Evolutionary conservation across 2,888 invertebrate species (phyloP), one percentile per base, ranked within the genome.

Genomic region (Saturnia japonica): DNA sequence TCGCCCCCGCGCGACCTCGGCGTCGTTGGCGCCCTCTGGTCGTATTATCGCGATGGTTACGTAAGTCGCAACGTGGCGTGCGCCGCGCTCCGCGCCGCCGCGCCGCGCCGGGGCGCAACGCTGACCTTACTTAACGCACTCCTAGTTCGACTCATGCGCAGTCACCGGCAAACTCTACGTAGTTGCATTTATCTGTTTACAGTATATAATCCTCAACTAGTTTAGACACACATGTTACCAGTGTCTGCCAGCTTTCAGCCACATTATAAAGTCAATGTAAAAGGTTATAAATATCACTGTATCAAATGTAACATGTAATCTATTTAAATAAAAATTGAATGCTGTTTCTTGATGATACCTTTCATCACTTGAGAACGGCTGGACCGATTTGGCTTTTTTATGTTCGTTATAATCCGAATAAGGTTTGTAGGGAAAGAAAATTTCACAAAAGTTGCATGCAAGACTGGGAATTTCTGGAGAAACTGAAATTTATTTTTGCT

Each of bases 71-170:
- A 74, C 74, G 57, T 57, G 57, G 74, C 72, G 72, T 77, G 80
- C 82, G 80, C 79, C 67, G n/a, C n/a, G n/a, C n/a, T n/a, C n/a
- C n/a, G n/a, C n/a, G n/a, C n/a, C n/a, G n/a, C n/a, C n/a, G n/a
- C n/a, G n/a, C n/a, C n/a, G n/a, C n/a, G n/a, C n/a, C n/a, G n/a
- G n/a, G 70, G 80, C 84, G 83, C 83, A 80, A 80, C 76, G 87
- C 90, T 89, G 90, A 90, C 90, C 90, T 90, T 85, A 86, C 90
- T 81, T 88, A 91, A 90, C 88, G 77, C 83, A 77, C 74, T 77
- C 73, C 82, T 82, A 83, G 87, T 88, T 87, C 80, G 77, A 78
- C 83, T 78, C 77, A 76, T 74, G 70, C 72, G 76, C 60, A 64
- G 16, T 64, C 40, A 64, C 64, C n/a, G 16, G 34, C 40, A 40